A percentile compares a stretch with the other conserved stretches of the same genome.
phyloP scores from a whole-genome alignment of 2,888 invertebrate genomes.

The Agriopis marginaria region DNA sequence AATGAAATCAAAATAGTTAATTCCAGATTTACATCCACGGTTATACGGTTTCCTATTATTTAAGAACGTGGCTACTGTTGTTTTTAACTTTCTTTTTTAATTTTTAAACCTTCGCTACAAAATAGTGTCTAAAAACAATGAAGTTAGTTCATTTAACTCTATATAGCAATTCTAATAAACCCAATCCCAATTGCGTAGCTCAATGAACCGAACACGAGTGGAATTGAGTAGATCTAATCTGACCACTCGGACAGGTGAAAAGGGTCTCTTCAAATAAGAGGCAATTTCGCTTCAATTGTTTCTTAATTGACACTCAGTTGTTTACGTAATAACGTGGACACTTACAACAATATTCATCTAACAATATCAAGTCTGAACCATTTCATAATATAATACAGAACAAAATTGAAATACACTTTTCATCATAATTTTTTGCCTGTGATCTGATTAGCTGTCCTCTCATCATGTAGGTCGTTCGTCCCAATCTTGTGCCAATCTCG shows the following conservation, averaged over 20 bases:
- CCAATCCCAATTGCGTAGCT: constrained; percentile 18
- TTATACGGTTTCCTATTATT: too few species aligned
- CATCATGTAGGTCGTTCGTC: too few species aligned
- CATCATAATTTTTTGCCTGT: too few species aligned
- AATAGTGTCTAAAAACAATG: too few species aligned
- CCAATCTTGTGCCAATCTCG: too few species aligned
- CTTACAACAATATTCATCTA: background rate
- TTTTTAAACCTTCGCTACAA: too few species aligned
- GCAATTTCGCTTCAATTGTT: constrained; percentile 27
- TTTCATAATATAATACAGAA: too few species aligned
- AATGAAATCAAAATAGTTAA: too few species aligned
- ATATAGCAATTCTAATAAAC: constrained; percentile 10
- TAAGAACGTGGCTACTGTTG: background rate
- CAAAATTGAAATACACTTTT: too few species aligned
- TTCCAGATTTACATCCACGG: too few species aligned
- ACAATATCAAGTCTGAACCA: background rate
- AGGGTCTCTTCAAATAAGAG: constrained; percentile 38
- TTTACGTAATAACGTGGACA: constrained; percentile 4
- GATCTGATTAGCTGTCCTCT: too few species aligned
- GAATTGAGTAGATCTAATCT: constrained; percentile 25
- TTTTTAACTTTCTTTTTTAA: background rate
- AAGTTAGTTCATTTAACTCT: constrained; percentile 3
- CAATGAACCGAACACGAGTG: constrained; percentile 32
- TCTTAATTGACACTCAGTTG: constrained; percentile 4
- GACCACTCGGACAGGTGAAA: constrained; percentile 34